Base-by-base conservation (phyloP, 1,140 invertebrate genomes). In the Neodiprion pinetum region DNA sequence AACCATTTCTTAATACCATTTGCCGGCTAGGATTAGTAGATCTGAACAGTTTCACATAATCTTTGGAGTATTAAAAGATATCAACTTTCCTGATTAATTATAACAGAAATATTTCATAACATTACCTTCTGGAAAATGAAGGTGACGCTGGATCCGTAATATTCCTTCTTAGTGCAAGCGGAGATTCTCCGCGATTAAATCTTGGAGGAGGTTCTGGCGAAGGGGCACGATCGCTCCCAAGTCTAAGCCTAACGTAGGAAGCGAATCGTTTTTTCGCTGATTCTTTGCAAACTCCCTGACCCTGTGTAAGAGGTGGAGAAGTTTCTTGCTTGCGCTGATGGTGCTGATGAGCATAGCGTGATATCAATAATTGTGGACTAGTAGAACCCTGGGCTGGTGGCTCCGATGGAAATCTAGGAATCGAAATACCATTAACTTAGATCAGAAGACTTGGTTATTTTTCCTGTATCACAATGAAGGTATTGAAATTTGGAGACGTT, bases 221-320 rank as follows among this genome's bases (percentile, higher is more conserved):
- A 86, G 92, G 81, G 87, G 86, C 83, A 12, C 88, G 83, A 67
- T 89, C 88, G 61, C 83, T 85, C 14, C 87, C 88, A 14, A 89
- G 80, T 73, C 88, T 83, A 9, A 88, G 91, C 89, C 94, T 94
- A 79, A 95, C 92, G 88, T 95, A 95, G 75, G 93, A 93, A 80
- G 93, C 92, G 86, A 95, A 94, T 80, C 94, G 92, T 79, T 91
- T 91, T 79, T 91, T 90, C 72, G 88, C 88, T 9, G 85, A 87
- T 72, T 88, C 85, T 75, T 88, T 86, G 0, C 82, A 80, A 40
- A 71, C 75, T n/a, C 79, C 70, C 28, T 84, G 83, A 72, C 75
- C 65, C 17, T 81, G 84, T 28, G 83, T 71, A 28, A 78, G 72
- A 40, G 73, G 75, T 10, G 80, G 74, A 8, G 85, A 74, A 8